Conservation (phyloP, 2,797 vertebrate genomes). For the Sebastes nivosus region DNA sequence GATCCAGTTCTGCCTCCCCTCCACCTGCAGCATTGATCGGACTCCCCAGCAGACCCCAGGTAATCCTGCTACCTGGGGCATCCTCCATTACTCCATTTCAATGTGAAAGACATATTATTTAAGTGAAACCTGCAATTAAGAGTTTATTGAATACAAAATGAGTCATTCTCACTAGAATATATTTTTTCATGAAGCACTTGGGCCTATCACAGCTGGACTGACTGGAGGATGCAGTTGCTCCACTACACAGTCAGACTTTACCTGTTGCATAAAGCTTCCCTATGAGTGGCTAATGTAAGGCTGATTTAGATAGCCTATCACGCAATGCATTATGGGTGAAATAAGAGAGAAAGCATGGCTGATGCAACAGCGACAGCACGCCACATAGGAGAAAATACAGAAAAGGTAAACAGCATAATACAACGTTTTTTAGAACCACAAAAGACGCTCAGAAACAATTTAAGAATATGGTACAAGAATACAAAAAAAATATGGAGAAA, state of each 20-base stretch:
- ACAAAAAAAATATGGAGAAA: neutral
- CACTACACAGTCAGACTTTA: neutral
- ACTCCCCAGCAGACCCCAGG: conserved; percentile 80
- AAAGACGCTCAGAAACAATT: neutral
- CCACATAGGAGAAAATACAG: neutral
- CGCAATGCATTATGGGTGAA: too few relatives aligned
- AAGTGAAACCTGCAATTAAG: neutral
- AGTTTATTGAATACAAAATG: neutral
- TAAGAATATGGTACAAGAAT: neutral
- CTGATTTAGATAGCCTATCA: too few relatives aligned
- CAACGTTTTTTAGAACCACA: fast-evolving
- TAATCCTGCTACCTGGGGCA: conserved; percentile 58
- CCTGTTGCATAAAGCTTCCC: too few relatives aligned
- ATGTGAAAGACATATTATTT: neutral
- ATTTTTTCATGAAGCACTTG: neutral
- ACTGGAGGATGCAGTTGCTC: conserved; percentile 53
- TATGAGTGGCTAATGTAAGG: too few relatives aligned
- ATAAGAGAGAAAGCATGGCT: neutral
- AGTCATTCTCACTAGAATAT: neutral
- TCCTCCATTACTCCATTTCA: neutral
- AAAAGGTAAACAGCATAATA: neutral
- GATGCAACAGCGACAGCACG: neutral
- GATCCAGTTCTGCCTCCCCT: conserved; percentile 85
- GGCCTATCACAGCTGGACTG: conserved; percentile 34
- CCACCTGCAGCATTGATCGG: conserved; percentile 79